A percentile compares a stretch with the other conserved stretches of the same genome.
phyloP scores from a whole-genome alignment of 2,113 vertebrate species.

The Corythaixoides concolor region DNA sequence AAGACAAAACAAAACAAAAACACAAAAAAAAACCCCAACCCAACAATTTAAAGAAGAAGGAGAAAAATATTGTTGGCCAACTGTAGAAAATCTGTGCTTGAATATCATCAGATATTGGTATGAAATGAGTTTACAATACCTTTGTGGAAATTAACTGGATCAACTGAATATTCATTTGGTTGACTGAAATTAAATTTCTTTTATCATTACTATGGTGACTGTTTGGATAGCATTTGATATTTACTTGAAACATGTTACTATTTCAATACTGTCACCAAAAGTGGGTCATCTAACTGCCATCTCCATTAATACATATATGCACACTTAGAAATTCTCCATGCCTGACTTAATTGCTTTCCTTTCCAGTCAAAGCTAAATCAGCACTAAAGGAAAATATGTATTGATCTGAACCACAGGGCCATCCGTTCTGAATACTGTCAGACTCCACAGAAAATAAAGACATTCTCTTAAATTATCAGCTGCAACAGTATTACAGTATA shows the following conservation, averaged over 20 bases:
- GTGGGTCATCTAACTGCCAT: conserved; percentile 2
- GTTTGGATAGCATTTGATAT: conserved; percentile 10
- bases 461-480: not conserved
- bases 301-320: not conserved
- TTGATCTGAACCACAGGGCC: not conserved
- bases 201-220: conserved; percentile 41
- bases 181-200: not conserved
- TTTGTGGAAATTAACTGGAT: not conserved
- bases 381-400: conserved; percentile 2
- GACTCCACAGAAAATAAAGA: not conserved
- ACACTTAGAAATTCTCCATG: not conserved
- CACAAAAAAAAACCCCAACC: too few species aligned
- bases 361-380: conserved; percentile 42
- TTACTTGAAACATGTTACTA: not conserved
- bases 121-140: not conserved
- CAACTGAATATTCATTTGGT: conserved; percentile 20
- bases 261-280: not conserved
- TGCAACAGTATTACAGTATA: not conserved
- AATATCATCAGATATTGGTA: not conserved
- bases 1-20: too few species aligned
- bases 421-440: not conserved
- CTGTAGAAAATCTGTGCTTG: not conserved
- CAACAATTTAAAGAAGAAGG: not conserved
- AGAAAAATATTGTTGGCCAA: not conserved
- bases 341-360: conserved; percentile 41